Conservation (phyloP, 2,888 invertebrate species). For the Lathronympha strigana region DNA sequence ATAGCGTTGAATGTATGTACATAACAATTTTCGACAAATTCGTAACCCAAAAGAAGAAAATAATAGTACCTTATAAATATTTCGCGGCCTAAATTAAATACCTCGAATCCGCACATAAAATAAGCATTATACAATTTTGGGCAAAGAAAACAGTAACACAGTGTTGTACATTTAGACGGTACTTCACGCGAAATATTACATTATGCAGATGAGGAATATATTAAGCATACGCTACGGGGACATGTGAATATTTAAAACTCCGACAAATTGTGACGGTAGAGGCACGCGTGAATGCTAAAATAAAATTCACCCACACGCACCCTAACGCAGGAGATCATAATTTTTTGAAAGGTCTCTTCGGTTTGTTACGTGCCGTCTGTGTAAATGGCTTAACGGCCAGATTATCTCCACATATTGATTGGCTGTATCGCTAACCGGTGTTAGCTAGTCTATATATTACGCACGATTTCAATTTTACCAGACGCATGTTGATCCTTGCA, state of each 20-base stretch:
- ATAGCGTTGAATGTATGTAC: too few relatives aligned
- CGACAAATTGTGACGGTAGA: constrained; percentile 64
- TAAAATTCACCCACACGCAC: constrained; percentile 52
- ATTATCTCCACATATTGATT: constrained; percentile 38
- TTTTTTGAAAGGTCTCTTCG: constrained; percentile 67
- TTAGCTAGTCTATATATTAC: constrained; percentile 25
- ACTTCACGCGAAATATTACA: constrained; percentile 65
- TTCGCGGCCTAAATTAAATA: constrained; percentile 16
- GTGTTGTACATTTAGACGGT: constrained; percentile 56
- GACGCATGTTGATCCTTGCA: constrained; percentile 9
- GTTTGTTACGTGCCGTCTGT: constrained; percentile 63
- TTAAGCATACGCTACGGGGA: constrained; percentile 67
- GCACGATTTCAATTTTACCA: constrained; percentile 31
- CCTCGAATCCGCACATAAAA: constrained; percentile 31
- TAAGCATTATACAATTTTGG: constrained; percentile 41
- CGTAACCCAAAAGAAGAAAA: background rate
- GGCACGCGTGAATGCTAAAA: constrained; percentile 57
- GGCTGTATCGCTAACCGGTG: constrained; percentile 25
- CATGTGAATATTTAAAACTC: constrained; percentile 73
- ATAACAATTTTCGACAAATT: too few relatives aligned
- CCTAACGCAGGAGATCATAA: constrained; percentile 60
- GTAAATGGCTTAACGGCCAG: constrained; percentile 47
- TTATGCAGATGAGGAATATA: constrained; percentile 74
- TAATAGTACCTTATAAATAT: background rate
- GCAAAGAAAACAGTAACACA: constrained; percentile 52